A percentile compares a stretch with the other conserved stretches of the same genome.
These are phyloP conservation scores for Cydia fagiglandana DNA, from an alignment of 1,140 invertebrate genomes.

Conservation along the genomic window DNA sequence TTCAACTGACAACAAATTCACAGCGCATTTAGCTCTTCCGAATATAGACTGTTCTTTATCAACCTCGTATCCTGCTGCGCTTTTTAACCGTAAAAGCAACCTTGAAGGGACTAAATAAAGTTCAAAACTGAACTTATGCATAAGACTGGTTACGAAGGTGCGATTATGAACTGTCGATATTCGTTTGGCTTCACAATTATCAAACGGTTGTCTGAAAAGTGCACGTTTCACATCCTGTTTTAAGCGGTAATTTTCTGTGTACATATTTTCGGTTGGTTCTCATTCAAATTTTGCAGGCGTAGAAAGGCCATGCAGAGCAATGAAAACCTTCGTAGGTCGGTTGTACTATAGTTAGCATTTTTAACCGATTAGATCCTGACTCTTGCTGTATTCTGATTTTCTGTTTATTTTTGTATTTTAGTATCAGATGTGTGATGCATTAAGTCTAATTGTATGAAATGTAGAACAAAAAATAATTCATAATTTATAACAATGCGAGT, in stretches of 20 bases:
- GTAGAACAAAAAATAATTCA: no score
- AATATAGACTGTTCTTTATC: background rate
- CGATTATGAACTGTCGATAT: background rate
- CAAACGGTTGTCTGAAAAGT: background rate
- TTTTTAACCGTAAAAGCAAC: background rate
- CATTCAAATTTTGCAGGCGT: background rate
- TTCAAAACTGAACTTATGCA: background rate
- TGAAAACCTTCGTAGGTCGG: no score
- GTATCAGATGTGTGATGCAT: no score
- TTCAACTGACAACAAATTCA: constrained; percentile 28
- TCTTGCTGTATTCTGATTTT: no score
- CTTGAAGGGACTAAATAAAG: background rate
- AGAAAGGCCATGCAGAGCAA: background rate
- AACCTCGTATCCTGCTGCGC: background rate
- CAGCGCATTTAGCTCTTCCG: constrained; percentile 30
- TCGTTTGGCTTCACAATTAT: constrained; percentile 28
- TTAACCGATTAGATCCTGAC: no score
- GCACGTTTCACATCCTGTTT: background rate
- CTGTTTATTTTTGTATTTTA: no score
- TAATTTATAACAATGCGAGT: no score
- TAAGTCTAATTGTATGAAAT: no score
- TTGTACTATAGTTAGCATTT: no score
- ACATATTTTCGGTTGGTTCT: background rate
- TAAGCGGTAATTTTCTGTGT: constrained; percentile 5
- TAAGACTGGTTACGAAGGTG: background rate